Conservation (phyloP, 2,797 vertebrate genomes). For the Sandelia bainsii region DNA sequence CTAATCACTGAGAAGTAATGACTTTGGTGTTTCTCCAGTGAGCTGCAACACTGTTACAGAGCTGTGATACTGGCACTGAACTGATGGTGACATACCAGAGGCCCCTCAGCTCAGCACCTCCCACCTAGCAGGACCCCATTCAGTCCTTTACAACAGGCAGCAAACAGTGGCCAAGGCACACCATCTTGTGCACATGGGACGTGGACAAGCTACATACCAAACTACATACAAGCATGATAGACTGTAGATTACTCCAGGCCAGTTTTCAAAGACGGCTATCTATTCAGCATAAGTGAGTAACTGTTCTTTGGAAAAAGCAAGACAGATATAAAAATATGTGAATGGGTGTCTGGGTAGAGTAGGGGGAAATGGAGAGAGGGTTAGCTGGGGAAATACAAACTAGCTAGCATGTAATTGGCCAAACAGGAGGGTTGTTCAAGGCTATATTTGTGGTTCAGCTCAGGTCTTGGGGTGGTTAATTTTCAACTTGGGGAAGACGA, state of each 20-base stretch:
- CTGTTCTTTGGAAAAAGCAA: conserved; percentile 63
- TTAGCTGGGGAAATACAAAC: conserved; percentile 43
- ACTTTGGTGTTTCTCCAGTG: conserved; percentile 51
- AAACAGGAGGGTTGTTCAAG: conserved; percentile 65
- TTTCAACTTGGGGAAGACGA: conserved; percentile 63
- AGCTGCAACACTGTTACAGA: conserved; percentile 55
- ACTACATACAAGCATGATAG: conserved; percentile 32
- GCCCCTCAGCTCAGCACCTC: conserved; percentile 72
- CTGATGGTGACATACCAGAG: conserved; percentile 79
- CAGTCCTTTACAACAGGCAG: conserved; percentile 70
- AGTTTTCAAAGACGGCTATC: conserved; percentile 59
- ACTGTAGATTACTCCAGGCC: conserved; percentile 43
- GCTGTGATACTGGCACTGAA: conserved; percentile 73
- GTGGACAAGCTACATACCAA: conserved; percentile 39
- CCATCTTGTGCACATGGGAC: conserved; percentile 57
- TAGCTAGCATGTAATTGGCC: conserved; percentile 61
- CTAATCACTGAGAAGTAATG: conserved; percentile 43
- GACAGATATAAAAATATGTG: conserved; percentile 56
- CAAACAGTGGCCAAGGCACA: conserved; percentile 57
- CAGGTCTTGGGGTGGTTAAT: conserved; percentile 71
- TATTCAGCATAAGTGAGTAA: conserved; percentile 58
- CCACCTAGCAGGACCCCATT: conserved; percentile 67
- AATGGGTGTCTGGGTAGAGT: conserved; percentile 30
- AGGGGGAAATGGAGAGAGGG: conserved; percentile 11
- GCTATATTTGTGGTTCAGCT: conserved; percentile 61